These are phyloP conservation scores for Enteromius unitaeniatus DNA, from an alignment of 2,797 vertebrate species.

Conservation along the genomic window DNA sequence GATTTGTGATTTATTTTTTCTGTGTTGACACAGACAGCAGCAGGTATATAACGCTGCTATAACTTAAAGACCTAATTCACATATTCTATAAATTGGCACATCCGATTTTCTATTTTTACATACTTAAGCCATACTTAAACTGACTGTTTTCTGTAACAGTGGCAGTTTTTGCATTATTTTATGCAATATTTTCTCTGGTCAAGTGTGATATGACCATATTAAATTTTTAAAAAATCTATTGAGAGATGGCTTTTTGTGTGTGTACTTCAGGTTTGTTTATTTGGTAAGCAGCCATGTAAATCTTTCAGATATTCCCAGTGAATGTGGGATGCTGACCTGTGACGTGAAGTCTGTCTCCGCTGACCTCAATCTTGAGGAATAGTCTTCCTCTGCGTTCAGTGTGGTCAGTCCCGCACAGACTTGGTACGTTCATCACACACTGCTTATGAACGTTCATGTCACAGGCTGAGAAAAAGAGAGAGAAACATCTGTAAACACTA, in stretches of 20 bases:
- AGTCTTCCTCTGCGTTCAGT: conserved; percentile 94
- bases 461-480: conserved; percentile 81
- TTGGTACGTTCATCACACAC: conserved; percentile 96
- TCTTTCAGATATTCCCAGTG: background rate
- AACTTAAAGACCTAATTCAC: background rate
- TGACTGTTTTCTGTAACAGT: too few relatives aligned
- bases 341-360: conserved; percentile 88
- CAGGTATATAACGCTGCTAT: background rate
- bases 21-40: background rate
- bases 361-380: conserved; percentile 94
- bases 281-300: background rate
- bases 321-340: conserved; percentile 80
- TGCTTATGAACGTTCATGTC: conserved; percentile 99
- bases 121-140: background rate
- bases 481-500: background rate
- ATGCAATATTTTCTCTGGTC: too few relatives aligned
- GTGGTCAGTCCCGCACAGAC: conserved; percentile 96
- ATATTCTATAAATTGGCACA: background rate
- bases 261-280: background rate
- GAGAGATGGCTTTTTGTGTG: background rate
- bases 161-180: too few relatives aligned
- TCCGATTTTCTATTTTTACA: background rate
- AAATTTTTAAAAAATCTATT: too few relatives aligned
- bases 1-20: background rate
- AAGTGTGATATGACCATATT: background rate